phyloP scores from a whole-genome alignment of 2,797 vertebrate species.

The Cirrhinus mrigala region DNA sequence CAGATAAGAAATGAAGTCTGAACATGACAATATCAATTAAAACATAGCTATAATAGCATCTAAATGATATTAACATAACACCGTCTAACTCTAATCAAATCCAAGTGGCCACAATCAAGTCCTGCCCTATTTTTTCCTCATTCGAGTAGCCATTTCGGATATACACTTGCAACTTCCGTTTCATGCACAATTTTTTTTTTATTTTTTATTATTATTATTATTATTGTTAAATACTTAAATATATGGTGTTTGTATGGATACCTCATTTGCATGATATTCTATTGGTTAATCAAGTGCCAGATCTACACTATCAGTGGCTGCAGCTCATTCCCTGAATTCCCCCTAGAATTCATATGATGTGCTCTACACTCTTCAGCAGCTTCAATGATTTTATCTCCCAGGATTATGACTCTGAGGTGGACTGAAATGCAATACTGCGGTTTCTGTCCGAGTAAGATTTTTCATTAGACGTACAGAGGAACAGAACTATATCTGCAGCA shows the following conservation, averaged over 20 bases:
- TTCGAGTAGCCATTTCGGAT: not conserved
- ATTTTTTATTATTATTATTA: not conserved
- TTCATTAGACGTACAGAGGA: constrained; percentile 32
- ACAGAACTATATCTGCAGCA: constrained; percentile 14
- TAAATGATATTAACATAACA: not conserved
- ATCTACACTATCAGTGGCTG: not conserved
- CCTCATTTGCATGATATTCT: not conserved
- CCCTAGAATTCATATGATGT: not conserved
- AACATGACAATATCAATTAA: not conserved
- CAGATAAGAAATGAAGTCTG: too few species aligned
- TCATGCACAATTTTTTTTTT: not conserved
- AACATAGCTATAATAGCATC: not conserved
- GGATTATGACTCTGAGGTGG: not conserved
- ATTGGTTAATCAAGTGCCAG: not conserved
- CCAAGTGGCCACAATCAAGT: not conserved
- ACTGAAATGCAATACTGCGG: constrained; percentile 11
- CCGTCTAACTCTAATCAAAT: not conserved
- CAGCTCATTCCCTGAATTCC: not conserved
- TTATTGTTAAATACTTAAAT: not conserved
- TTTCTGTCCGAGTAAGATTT: constrained; percentile 19
- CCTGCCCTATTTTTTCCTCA: not conserved
- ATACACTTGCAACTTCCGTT: not conserved
- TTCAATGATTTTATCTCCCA: constrained; percentile 20
- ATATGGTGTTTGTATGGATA: not conserved
- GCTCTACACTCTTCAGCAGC: not conserved